Percentiles rank a stretch among this genome's conserved stretches.
phyloP scores from a whole-genome alignment of 2,797 vertebrate species.

The Cheirogaleus major region DNA sequence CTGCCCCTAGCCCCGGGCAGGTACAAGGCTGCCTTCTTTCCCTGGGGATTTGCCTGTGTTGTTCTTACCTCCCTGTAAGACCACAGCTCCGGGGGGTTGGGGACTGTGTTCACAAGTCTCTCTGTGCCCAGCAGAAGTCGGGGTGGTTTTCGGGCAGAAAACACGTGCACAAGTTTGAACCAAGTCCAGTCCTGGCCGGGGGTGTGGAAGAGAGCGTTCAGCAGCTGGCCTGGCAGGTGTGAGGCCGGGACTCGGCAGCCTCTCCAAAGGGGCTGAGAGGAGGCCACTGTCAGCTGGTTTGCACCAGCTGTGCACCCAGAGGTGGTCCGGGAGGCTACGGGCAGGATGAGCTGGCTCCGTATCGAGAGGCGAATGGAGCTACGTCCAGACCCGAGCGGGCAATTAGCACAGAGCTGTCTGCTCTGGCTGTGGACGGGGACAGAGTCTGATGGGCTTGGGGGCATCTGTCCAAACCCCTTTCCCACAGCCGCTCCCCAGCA shows the following conservation, averaged over 20 bases:
- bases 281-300: not conserved
- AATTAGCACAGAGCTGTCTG: conserved; percentile 67
- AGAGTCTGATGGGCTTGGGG: conserved; percentile 39
- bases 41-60: not conserved
- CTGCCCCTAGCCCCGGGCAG: too few relatives aligned
- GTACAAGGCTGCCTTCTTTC: not conserved
- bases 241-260: not conserved
- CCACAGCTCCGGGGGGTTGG: not conserved
- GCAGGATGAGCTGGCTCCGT: conserved; percentile 56
- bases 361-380: not conserved
- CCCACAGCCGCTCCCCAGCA: accelerated
- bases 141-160: not conserved
- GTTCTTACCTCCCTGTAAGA: not conserved
- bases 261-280: not conserved
- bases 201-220: too few relatives aligned
- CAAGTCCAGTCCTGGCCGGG: not conserved
- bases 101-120: not conserved
- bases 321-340: conserved; percentile 42
- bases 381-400: not conserved
- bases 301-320: conserved; percentile 64
- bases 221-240: not conserved
- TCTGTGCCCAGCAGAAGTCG: not conserved
- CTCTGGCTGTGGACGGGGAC: conserved; percentile 5
- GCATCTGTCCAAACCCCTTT: not conserved
- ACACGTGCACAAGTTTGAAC: too few relatives aligned